Evolutionary conservation across 2,888 invertebrate genomes (phyloP).

Genomic region (Orthonychiurus folsomi): DNA sequence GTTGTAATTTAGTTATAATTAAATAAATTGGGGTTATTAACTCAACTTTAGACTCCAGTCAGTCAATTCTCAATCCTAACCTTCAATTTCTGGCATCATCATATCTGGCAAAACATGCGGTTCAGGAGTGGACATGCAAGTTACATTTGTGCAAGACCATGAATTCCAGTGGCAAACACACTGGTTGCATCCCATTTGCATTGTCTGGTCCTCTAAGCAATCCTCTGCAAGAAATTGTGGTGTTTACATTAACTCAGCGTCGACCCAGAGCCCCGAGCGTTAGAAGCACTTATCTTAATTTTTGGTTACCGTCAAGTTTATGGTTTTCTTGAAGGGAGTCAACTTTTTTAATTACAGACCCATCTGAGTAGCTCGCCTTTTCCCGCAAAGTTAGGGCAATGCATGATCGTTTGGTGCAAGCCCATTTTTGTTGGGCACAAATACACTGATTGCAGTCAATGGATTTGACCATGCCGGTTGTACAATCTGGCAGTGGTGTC

Average conservation of each 20-base stretch:
- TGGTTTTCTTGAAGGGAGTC: slow-evolving; percentile 33
- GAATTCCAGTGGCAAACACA: slow-evolving; percentile 38
- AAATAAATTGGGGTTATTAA: neutral
- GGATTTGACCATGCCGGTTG: slow-evolving; percentile 33
- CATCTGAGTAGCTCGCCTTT: slow-evolving; percentile 37
- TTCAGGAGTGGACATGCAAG: slow-evolving; percentile 28
- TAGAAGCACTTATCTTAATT: neutral
- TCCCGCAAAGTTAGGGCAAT: slow-evolving; percentile 37
- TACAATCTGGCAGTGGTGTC: slow-evolving; percentile 27
- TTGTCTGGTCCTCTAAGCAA: slow-evolving; percentile 33
- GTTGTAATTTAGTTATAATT: too few relatives aligned
- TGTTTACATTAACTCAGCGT: neutral
- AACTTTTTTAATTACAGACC: slow-evolving; percentile 29
- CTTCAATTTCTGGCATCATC: slow-evolving; percentile 18
- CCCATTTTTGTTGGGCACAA: slow-evolving; percentile 36
- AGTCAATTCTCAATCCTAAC: too few relatives aligned
- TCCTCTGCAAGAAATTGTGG: slow-evolving; percentile 22
- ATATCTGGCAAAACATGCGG: slow-evolving; percentile 18
- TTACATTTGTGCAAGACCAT: slow-evolving; percentile 37
- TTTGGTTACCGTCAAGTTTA: slow-evolving; percentile 31
- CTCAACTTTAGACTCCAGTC: too few relatives aligned
- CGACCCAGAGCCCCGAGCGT: neutral
- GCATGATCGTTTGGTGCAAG: slow-evolving; percentile 36
- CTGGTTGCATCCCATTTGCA: slow-evolving; percentile 32
- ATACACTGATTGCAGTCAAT: slow-evolving; percentile 39